Evolutionary conservation across 2,797 vertebrate species (phyloP), one percentile per base, ranked within the genome.

Genomic region (Halcyon smyrnensis): DNA sequence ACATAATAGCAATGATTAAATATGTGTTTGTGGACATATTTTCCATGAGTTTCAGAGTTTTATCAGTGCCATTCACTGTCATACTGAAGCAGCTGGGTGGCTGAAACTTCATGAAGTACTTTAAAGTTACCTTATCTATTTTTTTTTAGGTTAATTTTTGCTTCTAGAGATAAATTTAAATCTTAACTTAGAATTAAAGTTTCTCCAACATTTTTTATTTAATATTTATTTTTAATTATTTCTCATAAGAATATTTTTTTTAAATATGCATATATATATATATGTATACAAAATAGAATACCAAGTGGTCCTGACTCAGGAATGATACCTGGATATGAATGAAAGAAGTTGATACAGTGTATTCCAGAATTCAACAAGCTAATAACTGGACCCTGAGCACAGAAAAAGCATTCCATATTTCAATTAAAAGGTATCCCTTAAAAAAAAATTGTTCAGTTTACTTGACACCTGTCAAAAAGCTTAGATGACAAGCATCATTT

Each of bases 391-490:
- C 18, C 2, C 8, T 57, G 8, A 28, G 12, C 69, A 85, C 24
- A 74, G 11, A 67, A 71, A 90, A 86, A 64, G 8, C 43, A 43
- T 43, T 18, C 43, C 17, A 43, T 63, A n/a, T 92, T 94, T 82
- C 51, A 95, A 89, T 96, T 97, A 84, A 68, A 94, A 92, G 25
- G 27, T 94, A 84, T 85, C 73, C 64, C 57, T 94, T 39, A 80
- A 89, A 84, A 54, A 54, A 43, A 45, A 21, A 41, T 32, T 25
- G 6, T 93, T 92, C 43, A 6, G 12, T 93, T 96, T 93, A 70
- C 89, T 95, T 96, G 88, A 96, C 78, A 96, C 63, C 64, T 97
- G 83, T 94, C 90, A 96, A 95, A 91, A 97, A 97, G 24, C 48
- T 96, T 94, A 67, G 77, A 74, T 96, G 92, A 94, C 93, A 95